Conservation (phyloP, 2,888 invertebrate species). For the Dysmachus trigonus region DNA sequence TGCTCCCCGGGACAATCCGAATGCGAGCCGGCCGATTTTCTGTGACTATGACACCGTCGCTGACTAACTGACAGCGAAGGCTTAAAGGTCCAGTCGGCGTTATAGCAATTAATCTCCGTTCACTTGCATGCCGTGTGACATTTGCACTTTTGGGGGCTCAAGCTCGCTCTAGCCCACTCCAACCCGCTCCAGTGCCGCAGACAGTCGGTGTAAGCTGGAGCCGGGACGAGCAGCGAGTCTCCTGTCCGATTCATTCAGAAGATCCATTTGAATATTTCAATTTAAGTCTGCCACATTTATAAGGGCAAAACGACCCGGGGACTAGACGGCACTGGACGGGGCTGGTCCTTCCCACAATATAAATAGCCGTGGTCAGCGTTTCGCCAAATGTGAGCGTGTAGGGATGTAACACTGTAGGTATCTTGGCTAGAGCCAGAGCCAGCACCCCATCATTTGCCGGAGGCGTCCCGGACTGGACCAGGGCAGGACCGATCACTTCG, state of each 20-base stretch:
- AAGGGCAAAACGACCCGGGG: conserved; percentile 34
- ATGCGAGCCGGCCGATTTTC: neutral
- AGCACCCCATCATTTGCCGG: neutral
- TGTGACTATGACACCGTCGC: conserved; percentile 3
- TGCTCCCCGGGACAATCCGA: neutral
- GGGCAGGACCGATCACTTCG: neutral
- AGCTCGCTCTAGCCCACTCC: too few species aligned
- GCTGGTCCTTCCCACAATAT: conserved; percentile 43
- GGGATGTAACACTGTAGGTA: conserved; percentile 19
- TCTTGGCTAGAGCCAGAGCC: neutral
- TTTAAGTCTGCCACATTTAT: conserved; percentile 51
- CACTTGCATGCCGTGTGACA: conserved; percentile 50
- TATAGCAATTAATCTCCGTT: conserved; percentile 51
- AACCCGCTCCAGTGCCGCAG: neutral
- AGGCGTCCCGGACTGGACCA: neutral
- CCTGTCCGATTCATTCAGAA: conserved; percentile 46
- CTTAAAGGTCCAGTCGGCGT: conserved; percentile 44
- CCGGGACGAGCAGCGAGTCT: conserved; percentile 10
- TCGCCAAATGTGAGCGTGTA: conserved; percentile 31
- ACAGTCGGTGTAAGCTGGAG: neutral
- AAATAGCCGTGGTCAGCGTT: conserved; percentile 46
- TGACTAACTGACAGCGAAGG: conserved; percentile 38
- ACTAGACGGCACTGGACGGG: neutral
- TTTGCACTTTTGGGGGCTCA: conserved; percentile 50
- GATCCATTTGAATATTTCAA: conserved; percentile 49